Conservation (phyloP, 2,888 invertebrate species). For the Pyrgus malvae region DNA sequence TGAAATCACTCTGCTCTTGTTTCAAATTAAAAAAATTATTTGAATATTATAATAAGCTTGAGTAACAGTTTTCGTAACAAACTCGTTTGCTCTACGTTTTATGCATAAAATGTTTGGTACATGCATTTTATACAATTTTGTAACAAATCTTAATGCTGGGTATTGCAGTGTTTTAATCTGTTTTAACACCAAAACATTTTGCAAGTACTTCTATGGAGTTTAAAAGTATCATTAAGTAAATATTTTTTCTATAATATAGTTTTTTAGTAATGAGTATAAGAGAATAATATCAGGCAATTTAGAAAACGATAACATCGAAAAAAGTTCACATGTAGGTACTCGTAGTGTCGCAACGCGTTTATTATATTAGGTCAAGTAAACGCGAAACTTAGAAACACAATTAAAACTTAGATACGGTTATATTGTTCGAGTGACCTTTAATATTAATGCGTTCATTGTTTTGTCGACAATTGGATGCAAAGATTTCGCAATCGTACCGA, state of each 20-base stretch:
- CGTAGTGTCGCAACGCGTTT: conserved; percentile 10
- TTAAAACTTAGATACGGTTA: conserved; percentile 39
- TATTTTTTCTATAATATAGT: no score
- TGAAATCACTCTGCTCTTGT: conserved; percentile 21
- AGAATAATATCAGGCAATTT: no score
- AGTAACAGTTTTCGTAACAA: conserved; percentile 17
- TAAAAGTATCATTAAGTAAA: no score
- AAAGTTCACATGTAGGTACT: conserved; percentile 5
- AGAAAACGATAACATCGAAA: background rate
- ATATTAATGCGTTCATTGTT: conserved; percentile 53
- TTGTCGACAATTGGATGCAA: conserved; percentile 54
- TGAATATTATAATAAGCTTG: conserved; percentile 10
- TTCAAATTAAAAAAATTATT: conserved; percentile 9
- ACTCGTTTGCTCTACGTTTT: background rate
- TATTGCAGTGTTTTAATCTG: no score
- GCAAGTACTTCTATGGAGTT: background rate
- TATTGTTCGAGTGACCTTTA: conserved; percentile 57
- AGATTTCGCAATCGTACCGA: conserved; percentile 57
- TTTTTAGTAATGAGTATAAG: no score
- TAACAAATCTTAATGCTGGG: background rate
- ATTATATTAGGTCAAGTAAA: conserved; percentile 26
- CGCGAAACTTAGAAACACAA: conserved; percentile 34
- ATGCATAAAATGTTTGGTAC: background rate
- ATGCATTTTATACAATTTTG: background rate
- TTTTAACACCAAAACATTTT: background rate